These are phyloP conservation scores for Mythimna impura DNA, from an alignment of 2,888 invertebrate species.

Conservation along the genomic window DNA sequence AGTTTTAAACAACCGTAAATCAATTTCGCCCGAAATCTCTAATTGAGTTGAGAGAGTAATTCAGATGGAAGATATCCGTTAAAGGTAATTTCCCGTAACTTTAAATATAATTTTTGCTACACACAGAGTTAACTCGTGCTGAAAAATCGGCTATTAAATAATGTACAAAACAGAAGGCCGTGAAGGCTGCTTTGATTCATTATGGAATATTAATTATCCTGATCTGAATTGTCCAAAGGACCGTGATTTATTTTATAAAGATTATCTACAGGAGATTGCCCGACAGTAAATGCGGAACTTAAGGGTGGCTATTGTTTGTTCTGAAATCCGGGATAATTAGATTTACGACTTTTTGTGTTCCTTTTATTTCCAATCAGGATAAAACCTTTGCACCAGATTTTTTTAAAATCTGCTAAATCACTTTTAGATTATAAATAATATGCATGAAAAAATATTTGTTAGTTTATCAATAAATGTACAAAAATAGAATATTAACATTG, in stretches of 20 bases:
- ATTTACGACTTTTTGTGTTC: constrained; percentile 41
- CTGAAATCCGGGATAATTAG: constrained; percentile 36
- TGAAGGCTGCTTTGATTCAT: constrained; percentile 63
- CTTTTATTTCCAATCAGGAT: constrained; percentile 22
- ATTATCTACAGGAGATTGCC: constrained; percentile 54
- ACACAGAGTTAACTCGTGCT: constrained; percentile 52
- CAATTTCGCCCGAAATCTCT: constrained; percentile 76
- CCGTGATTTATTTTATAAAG: constrained; percentile 62
- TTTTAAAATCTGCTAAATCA: neutral
- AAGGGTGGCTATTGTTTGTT: constrained; percentile 37
- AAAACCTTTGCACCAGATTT: neutral
- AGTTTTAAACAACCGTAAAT: constrained; percentile 85
- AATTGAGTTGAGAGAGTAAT: constrained; percentile 78
- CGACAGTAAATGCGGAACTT: constrained; percentile 46
- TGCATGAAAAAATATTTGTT: no score
- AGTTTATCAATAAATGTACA: no score
- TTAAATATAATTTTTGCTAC: constrained; percentile 59
- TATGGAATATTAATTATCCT: constrained; percentile 67
- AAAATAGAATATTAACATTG: no score
- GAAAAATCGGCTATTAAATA: constrained; percentile 65
- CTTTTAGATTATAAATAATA: no score
- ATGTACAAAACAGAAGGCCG: constrained; percentile 59
- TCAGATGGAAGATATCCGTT: constrained; percentile 75
- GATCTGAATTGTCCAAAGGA: constrained; percentile 55
- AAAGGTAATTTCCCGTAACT: constrained; percentile 65